Evolutionary conservation across 2,888 invertebrate genomes (phyloP).

Genomic region (Stegophylla sp.): DNA sequence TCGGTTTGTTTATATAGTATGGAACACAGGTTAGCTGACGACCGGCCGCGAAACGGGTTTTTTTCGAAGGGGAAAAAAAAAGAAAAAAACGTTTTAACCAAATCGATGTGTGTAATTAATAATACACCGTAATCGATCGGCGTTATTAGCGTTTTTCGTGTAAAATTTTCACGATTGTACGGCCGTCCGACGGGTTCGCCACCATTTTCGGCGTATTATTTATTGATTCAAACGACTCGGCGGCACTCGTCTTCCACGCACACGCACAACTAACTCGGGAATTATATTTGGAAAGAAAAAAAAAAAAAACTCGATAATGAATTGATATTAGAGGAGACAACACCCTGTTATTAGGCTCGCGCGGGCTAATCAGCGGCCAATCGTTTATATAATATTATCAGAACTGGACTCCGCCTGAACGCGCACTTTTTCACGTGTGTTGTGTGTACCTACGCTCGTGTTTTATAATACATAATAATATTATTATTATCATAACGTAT

Average conservation of each 20-base stretch:
- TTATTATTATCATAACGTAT: no score
- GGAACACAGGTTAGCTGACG: no score
- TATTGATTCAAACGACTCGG: neutral
- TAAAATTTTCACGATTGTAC: neutral
- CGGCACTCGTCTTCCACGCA: neutral
- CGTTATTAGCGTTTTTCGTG: conserved; percentile 38
- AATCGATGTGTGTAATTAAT: no score
- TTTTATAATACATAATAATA: no score
- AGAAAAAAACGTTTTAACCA: no score
- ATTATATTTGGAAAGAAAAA: neutral
- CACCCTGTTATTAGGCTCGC: conserved; percentile 16
- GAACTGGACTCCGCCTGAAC: neutral
- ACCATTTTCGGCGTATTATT: conserved; percentile 3
- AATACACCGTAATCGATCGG: conserved; percentile 36
- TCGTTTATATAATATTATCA: no score
- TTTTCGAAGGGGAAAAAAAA: no score
- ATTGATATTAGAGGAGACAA: conserved; percentile 10
- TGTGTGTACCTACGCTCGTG: neutral
- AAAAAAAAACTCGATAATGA: conserved; percentile 33
- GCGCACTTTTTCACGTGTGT: neutral
- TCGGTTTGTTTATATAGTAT: no score
- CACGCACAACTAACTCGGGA: no score
- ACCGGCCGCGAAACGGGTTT: no score
- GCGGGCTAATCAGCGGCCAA: conserved; percentile 3
- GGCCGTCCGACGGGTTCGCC: conserved; percentile 30